Conservation (phyloP, 2,113 vertebrate genomes). For the Macaca mulatta region DNA sequence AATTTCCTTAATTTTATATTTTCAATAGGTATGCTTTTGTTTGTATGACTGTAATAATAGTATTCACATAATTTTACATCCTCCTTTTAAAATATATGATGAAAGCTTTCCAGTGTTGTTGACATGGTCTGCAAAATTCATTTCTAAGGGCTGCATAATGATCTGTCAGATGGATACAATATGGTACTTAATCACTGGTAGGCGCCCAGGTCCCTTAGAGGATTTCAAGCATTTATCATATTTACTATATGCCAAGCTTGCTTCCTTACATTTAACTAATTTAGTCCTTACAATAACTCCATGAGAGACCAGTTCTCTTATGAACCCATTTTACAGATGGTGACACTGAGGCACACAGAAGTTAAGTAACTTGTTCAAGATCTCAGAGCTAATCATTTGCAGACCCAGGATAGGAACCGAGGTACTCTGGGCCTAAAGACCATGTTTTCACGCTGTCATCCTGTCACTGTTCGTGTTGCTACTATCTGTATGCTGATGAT, state of each 20-base stretch:
- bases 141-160: not conserved
- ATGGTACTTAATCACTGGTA: not conserved
- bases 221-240: not conserved
- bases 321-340: not conserved
- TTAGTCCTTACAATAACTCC: not conserved
- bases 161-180: not conserved
- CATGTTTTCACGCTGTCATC: too few species aligned
- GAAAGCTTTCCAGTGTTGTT: not conserved
- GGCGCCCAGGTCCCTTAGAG: not conserved
- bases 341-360: not conserved
- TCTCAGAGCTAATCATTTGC: not conserved
- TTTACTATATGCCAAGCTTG: not conserved
- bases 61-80: not conserved
- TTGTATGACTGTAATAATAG: not conserved
- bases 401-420: not conserved
- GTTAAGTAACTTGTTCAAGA: not conserved
- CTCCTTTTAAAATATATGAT: not conserved
- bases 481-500: too few species aligned
- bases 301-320: not conserved
- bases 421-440: too few species aligned
- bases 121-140: not conserved
- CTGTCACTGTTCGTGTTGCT: too few species aligned
- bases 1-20: not conserved
- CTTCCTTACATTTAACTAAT: not conserved
- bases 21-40: not conserved